Evolutionary conservation across 2,113 vertebrate species (phyloP).

Genomic region (Podarcis muralis): DNA sequence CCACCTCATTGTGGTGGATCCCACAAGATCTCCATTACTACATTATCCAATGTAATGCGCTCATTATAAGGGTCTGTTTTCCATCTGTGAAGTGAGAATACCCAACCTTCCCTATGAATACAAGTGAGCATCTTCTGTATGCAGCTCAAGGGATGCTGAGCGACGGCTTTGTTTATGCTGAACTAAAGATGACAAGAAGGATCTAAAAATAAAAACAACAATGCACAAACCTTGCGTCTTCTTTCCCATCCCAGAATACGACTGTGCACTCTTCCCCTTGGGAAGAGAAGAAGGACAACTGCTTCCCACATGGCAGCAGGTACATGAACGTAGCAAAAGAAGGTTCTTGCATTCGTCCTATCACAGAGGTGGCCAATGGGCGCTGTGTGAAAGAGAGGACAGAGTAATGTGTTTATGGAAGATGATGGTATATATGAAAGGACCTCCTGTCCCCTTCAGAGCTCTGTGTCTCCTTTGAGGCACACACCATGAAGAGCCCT

Average conservation of each 20-base stretch:
- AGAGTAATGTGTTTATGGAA: not conserved
- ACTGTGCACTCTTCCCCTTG: constrained; percentile 85
- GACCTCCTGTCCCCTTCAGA: not conserved
- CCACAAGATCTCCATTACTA: not conserved
- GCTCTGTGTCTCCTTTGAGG: not conserved
- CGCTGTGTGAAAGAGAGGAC: constrained; percentile 76
- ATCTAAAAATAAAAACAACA: not conserved
- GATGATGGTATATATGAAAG: not conserved
- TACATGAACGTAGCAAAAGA: constrained; percentile 91
- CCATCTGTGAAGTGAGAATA: not conserved
- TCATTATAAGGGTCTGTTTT: not conserved
- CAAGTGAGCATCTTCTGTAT: not conserved
- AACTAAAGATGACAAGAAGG: not conserved
- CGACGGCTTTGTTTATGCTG: not conserved
- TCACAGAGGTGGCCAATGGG: constrained; percentile 83
- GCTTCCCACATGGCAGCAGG: constrained; percentile 82
- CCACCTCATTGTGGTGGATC: not conserved
- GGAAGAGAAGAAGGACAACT: constrained; percentile 90
- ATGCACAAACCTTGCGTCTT: constrained; percentile 79
- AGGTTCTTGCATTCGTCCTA: constrained; percentile 92
- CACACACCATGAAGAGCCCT: not conserved
- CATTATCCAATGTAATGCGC: not conserved
- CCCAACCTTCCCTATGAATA: no score
- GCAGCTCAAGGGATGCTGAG: not conserved
- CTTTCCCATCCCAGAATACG: constrained; percentile 91